Evolutionary conservation across 2,113 vertebrate species (phyloP).

Genomic region (Galeopterus variegatus): DNA sequence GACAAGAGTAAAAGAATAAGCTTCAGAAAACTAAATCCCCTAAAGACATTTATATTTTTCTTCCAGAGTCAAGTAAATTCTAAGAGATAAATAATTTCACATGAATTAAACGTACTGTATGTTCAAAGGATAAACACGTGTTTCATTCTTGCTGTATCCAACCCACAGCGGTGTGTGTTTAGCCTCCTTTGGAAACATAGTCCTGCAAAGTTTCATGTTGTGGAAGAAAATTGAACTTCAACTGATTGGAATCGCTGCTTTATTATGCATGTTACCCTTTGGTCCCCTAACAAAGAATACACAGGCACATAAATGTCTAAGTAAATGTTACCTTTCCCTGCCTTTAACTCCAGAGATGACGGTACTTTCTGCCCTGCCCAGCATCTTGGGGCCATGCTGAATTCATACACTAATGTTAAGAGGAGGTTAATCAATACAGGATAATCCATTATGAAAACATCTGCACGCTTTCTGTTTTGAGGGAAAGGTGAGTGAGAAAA

Average conservation of each 20-base stretch:
- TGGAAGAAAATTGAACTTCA: slow-evolving; percentile 59
- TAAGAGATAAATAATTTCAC: slow-evolving; percentile 81
- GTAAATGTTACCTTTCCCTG: slow-evolving; percentile 34
- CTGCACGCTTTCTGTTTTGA: neutral
- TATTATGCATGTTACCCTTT: neutral
- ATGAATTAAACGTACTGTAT: slow-evolving; percentile 37
- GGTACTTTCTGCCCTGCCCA: neutral
- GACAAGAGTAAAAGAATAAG: slow-evolving; percentile 74
- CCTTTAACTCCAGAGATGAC: neutral
- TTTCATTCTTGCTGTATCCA: neutral
- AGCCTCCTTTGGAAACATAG: slow-evolving; percentile 38
- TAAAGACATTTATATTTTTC: slow-evolving; percentile 77
- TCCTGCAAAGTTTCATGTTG: slow-evolving; percentile 53
- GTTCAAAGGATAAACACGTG: slow-evolving; percentile 61
- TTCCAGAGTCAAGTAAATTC: slow-evolving; percentile 76
- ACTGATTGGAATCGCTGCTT: slow-evolving; percentile 58
- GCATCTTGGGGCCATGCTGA: neutral
- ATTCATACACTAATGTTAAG: slow-evolving; percentile 29
- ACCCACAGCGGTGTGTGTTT: neutral
- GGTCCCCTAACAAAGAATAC: slow-evolving; percentile 34
- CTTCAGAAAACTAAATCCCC: slow-evolving; percentile 71
- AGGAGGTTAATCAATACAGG: slow-evolving; percentile 10
- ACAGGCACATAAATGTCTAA: neutral
- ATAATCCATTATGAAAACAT: neutral
- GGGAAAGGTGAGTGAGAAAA: neutral